Base-by-base conservation (phyloP, 2,113 vertebrate species). In the Petaurus breviceps region DNA sequence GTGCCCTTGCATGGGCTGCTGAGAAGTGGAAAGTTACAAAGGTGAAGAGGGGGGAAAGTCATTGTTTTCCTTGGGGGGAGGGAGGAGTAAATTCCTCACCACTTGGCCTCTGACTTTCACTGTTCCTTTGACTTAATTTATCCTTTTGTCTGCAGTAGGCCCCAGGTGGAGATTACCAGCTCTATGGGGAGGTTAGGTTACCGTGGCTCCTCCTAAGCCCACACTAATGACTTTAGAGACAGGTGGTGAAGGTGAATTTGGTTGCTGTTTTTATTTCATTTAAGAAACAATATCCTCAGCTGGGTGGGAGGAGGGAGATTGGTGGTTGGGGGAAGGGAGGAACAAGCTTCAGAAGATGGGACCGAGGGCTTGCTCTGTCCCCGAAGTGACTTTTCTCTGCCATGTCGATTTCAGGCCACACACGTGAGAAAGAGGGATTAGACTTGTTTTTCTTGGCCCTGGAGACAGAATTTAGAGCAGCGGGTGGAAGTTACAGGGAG, bases 61-160 rank as follows among this genome's bases (percentile, higher is more conserved):
- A 95, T 92, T 93, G 95, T 94, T 23, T 52, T 55, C 52, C 57
- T 12, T 9, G 46, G 46, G 28, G 94, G 94, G 68, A 84, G 68
- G 68, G 68, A 84, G 68, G 68, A 49, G 89, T 84, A 22, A 90
- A 92, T 97, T 97, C 91, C 50, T 96, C 96, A 97, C 94, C 97
- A 11, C 90, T 95, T 0, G 24, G 90, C 25, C 92, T 96, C 96
- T 93, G 68, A 94, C 94, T 97, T 92, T 95, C 53, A 46, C 52
- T 50, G 2, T 51, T 61, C 96, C 90, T 93, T 52, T 51, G 55
- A 95, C 92, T 68, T 94, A 54, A 68, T 68, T 95, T 92, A 77
- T 52, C 95, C 98, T 98, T 98, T 98, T 98, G 98, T 97, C 94
- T 92, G 96, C 55, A 49, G 28, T 92, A 95, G 97, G 97, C 96